Base-by-base conservation (phyloP, 2,888 invertebrate species). In the Amphiduros pacificus region DNA sequence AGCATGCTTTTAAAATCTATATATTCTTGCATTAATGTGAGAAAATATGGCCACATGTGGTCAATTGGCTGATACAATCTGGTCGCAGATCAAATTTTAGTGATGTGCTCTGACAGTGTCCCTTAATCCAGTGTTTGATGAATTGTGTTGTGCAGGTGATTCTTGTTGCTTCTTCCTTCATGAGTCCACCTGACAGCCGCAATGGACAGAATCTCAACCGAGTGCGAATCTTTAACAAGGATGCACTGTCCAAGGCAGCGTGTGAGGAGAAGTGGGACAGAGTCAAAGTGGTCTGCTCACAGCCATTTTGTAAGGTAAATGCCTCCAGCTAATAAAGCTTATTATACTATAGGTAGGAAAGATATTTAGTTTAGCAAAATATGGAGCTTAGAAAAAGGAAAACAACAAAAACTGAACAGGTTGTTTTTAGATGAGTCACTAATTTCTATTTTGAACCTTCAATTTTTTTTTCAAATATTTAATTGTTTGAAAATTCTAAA, bases 241-340 rank as follows among this genome's bases (percentile, higher is more conserved):
- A 86, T 11, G 86, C 89, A 63, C 84, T 94, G 24, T 84, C 87
- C 1, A 84, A 86, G 59, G 83, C 83, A 0, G 83, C 84, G 20
- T 79, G 86, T 24, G 79, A 82, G 1, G 86, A 89, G 77, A 90
- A 90, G 80, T 94, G 93, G 93, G 91, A 93, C 82, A 84, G 90
- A 59, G 81, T 94, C 26, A 91, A 93, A 77, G 82, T 94, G 51
- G 87, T 92, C 2, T 94, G 93, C 82, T 88, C 89, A 2, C 95
- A 95, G 82, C 93, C 93, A 0, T 94, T 92, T 81, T 92, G 92
- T 78, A 90, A 87, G 73, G 83, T 83, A 40, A 32, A 44, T 41
- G 24, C 6, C 50, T 51, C 28, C 9, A 22, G 6, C 14, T 22
- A 17, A 20, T 22, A 48, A n/a, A 48, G 22, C 14, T 20, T 20